phyloP scores from a whole-genome alignment of 2,113 vertebrate genomes.

The Ctenodactylus gundi region DNA sequence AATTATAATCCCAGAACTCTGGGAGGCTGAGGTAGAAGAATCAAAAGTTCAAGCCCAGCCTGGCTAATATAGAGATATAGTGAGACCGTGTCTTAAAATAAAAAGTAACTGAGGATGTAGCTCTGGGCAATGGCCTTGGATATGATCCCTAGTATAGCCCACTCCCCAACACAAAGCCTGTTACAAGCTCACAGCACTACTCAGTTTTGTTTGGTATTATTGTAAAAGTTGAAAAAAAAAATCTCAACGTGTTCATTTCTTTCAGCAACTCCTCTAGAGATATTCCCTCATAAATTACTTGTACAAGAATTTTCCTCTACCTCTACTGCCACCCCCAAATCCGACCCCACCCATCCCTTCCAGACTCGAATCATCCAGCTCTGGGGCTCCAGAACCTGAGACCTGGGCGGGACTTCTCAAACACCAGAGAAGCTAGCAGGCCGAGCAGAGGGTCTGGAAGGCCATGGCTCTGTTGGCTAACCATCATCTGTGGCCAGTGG shows the following conservation, averaged over 20 bases:
- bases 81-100: neutral
- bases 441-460: neutral
- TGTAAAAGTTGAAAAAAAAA: neutral
- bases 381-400: neutral
- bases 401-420: neutral
- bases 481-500: fast-evolving
- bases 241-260: neutral
- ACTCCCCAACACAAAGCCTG: neutral
- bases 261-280: neutral
- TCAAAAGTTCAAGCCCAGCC: neutral
- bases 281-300: neutral
- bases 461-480: no score
- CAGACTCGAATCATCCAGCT: neutral
- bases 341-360: neutral
- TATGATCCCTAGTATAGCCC: neutral
- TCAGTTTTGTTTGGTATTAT: neutral
- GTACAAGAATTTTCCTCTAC: no score
- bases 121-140: neutral
- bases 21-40: neutral
- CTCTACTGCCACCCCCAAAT: neutral
- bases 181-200: no score
- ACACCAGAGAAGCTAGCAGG: neutral
- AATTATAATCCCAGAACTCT: neutral
- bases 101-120: neutral
- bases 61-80: neutral